Evolutionary conservation across 2,797 vertebrate species (phyloP).

Genomic region (Tarsius wallacei): DNA sequence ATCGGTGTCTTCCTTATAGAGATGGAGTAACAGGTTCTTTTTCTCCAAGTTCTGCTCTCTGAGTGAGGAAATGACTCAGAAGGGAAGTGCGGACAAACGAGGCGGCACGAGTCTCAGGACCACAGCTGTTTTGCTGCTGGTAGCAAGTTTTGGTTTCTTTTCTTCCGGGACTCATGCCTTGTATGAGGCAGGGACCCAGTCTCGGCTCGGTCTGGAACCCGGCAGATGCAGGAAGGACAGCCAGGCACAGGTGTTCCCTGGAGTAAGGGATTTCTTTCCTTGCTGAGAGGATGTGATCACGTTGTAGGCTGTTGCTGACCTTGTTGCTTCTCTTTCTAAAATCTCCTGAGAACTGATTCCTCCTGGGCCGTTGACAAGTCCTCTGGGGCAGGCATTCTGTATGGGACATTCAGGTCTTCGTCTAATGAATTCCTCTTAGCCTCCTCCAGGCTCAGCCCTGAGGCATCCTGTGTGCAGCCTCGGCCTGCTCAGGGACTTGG

Average conservation of each 20-base stretch:
- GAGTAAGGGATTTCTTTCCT: background rate
- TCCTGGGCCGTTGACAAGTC: accelerated
- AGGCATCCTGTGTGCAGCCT: no score
- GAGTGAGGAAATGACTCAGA: background rate
- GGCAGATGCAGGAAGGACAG: accelerated
- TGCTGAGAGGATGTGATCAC: accelerated
- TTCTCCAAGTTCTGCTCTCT: background rate
- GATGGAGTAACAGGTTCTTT: accelerated
- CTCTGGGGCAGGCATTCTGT: accelerated
- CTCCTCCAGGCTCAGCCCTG: background rate
- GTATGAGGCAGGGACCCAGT: accelerated
- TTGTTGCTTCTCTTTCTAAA: background rate
- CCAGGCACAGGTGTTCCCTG: accelerated
- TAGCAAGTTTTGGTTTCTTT: background rate
- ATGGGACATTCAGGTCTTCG: accelerated
- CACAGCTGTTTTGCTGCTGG: accelerated
- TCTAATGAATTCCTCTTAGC: accelerated
- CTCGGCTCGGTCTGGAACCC: accelerated
- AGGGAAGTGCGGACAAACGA: background rate
- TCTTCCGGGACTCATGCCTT: background rate
- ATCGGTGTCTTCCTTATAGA: accelerated
- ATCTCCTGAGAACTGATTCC: accelerated
- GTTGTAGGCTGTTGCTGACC: accelerated
- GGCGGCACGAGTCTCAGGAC: accelerated
- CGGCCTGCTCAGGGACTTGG: background rate